Percentiles rank a stretch among this genome's conserved stretches.
phyloP scores from a whole-genome alignment of 2,888 invertebrate species.

The Tinea semifulvella region DNA sequence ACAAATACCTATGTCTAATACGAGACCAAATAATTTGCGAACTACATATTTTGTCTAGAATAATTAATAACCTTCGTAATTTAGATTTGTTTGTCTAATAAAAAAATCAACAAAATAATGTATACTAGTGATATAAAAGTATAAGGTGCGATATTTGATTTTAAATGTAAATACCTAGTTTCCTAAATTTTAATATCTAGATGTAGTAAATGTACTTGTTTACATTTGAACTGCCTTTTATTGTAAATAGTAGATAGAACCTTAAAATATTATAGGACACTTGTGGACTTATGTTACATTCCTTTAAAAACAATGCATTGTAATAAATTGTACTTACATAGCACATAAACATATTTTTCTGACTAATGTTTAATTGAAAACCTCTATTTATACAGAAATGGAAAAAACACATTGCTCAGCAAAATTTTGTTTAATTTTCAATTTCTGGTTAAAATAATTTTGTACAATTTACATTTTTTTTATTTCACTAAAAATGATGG shows the following conservation, averaged over 20 bases:
- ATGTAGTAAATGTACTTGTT: too few species aligned
- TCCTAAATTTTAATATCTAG: too few species aligned
- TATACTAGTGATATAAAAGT: slow-evolving; percentile 2
- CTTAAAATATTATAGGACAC: background rate
- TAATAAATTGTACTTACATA: too few species aligned
- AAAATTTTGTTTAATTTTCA: too few species aligned
- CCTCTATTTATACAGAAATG: too few species aligned
- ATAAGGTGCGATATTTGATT: too few species aligned
- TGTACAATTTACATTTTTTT: slow-evolving; percentile 38
- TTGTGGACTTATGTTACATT: background rate
- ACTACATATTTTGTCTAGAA: slow-evolving; percentile 62
- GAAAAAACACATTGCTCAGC: too few species aligned
- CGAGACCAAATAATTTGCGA: slow-evolving; percentile 50
- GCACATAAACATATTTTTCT: too few species aligned
- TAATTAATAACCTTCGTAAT: slow-evolving; percentile 20
- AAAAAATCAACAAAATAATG: slow-evolving; percentile 23
- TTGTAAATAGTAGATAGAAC: background rate
- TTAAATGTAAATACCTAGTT: too few species aligned
- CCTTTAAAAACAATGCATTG: background rate
- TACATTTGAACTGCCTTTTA: too few species aligned
- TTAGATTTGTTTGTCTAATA: slow-evolving; percentile 27
- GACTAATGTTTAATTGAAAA: too few species aligned
- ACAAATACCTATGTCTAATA: slow-evolving; percentile 57
- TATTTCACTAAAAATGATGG: slow-evolving; percentile 19
- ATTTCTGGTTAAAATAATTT: too few species aligned